phyloP scores from a whole-genome alignment of 2,888 invertebrate genomes.

The Leptothorax acervorum region DNA sequence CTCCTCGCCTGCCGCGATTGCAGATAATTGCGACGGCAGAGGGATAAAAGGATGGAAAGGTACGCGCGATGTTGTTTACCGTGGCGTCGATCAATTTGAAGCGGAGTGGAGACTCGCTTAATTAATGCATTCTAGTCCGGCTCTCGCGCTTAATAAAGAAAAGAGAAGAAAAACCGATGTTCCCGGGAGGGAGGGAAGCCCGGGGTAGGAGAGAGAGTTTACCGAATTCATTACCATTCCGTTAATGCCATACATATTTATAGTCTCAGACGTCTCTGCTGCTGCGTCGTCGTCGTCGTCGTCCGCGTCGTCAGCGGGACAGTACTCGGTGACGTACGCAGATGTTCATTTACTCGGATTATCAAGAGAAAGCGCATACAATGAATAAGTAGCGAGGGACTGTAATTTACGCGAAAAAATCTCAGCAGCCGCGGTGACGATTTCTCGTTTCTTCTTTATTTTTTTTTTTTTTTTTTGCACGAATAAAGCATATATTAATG shows the following conservation, averaged over 20 bases:
- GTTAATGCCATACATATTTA: slow-evolving; percentile 77
- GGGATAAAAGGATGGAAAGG: slow-evolving; percentile 11
- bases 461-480: neutral
- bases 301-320: slow-evolving; percentile 17
- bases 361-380: slow-evolving; percentile 36
- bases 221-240: slow-evolving; percentile 74
- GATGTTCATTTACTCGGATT: slow-evolving; percentile 53
- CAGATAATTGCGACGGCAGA: slow-evolving; percentile 32
- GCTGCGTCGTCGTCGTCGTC: slow-evolving; percentile 11
- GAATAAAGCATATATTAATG: neutral
- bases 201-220: slow-evolving; percentile 64
- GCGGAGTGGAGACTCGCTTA: slow-evolving; percentile 50
- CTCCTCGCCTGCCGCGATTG: slow-evolving; percentile 10
- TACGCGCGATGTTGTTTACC: slow-evolving; percentile 52
- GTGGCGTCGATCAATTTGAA: slow-evolving; percentile 53
- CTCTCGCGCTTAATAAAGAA: slow-evolving; percentile 55
- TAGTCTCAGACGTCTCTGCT: slow-evolving; percentile 54
- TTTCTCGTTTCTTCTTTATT: neutral
- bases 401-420: slow-evolving; percentile 35
- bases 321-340: slow-evolving; percentile 44
- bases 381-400: slow-evolving; percentile 43
- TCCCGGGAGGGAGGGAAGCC: slow-evolving; percentile 1
- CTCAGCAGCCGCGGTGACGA: neutral
- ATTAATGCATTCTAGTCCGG: slow-evolving; percentile 58
- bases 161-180: slow-evolving; percentile 45